phyloP scores from a whole-genome alignment of 2,888 invertebrate genomes.

The Phrixothrix hirtus region DNA sequence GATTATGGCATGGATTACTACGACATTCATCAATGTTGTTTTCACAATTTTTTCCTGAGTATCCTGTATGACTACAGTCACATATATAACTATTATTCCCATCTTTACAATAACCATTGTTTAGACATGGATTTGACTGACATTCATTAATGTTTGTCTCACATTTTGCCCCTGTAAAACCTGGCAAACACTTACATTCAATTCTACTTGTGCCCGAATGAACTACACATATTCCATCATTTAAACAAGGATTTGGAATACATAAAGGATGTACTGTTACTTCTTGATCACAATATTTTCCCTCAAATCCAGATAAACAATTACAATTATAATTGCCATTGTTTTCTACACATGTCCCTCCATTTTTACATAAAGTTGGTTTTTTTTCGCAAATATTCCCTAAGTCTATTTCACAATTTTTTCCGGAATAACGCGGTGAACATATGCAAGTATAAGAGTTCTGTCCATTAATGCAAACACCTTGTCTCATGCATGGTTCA shows the following conservation, averaged over 20 bases:
- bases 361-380: slow-evolving; percentile 72
- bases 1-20: slow-evolving; percentile 70
- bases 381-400: slow-evolving; percentile 69
- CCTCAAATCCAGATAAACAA: slow-evolving; percentile 70
- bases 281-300: slow-evolving; percentile 72
- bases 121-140: slow-evolving; percentile 67
- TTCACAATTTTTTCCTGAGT: slow-evolving; percentile 73
- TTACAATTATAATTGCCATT: slow-evolving; percentile 72
- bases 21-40: slow-evolving; percentile 80
- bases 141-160: slow-evolving; percentile 80
- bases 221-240: slow-evolving; percentile 77
- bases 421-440: slow-evolving; percentile 80
- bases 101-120: slow-evolving; percentile 75
- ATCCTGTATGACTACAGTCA: slow-evolving; percentile 76
- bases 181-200: slow-evolving; percentile 57
- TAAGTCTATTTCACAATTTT: slow-evolving; percentile 83
- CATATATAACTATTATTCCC: slow-evolving; percentile 76
- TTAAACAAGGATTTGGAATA: slow-evolving; percentile 74
- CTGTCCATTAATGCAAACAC: slow-evolving; percentile 74
- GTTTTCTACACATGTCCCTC: slow-evolving; percentile 72
- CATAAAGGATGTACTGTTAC: slow-evolving; percentile 72
- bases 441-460: slow-evolving; percentile 86
- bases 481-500: slow-evolving; percentile 83
- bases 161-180: slow-evolving; percentile 70
- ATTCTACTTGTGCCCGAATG: slow-evolving; percentile 56